phyloP scores from a whole-genome alignment of 2,113 vertebrate genomes.

The Periophthalmodon schlosseri region DNA sequence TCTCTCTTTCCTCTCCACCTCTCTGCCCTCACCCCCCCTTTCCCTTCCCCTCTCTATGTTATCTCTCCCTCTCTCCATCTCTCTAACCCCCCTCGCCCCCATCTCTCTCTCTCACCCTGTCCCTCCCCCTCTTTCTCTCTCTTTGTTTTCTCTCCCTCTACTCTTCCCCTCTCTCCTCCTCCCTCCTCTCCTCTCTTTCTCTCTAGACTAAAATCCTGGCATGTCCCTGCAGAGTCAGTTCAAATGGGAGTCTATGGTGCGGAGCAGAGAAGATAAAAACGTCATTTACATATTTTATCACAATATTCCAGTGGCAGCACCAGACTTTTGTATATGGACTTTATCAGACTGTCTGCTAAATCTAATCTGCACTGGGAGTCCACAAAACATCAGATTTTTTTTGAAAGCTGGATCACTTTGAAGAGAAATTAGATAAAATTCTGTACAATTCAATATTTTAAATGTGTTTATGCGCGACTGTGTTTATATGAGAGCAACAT shows the following conservation, averaged over 20 bases:
- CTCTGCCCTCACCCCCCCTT: too few relatives aligned
- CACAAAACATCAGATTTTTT: not conserved
- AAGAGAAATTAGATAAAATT: not conserved
- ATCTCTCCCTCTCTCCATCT: too few relatives aligned
- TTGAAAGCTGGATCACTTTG: not conserved
- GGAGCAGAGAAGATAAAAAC: constrained; percentile 7
- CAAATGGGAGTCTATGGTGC: constrained; percentile 18
- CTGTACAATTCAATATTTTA: not conserved
- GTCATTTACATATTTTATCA: constrained; percentile 23
- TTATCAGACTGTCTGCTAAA: not conserved
- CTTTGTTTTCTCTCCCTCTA: not conserved
- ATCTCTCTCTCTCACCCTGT: too few relatives aligned
- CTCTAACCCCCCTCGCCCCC: too few relatives aligned
- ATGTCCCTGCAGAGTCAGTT: constrained; percentile 38
- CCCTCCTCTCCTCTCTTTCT: not conserved
- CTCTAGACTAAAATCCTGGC: constrained; percentile 28
- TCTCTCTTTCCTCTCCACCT: not conserved
- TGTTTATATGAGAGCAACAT: too few relatives aligned
- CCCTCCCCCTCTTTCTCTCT: not conserved
- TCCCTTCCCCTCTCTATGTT: constrained; percentile 48
- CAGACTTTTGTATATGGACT: not conserved
- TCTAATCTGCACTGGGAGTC: not conserved
- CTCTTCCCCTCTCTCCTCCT: too few relatives aligned
- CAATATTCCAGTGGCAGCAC: not conserved
- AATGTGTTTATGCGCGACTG: too few relatives aligned